Evolutionary conservation across 2,113 vertebrate genomes (phyloP).

Genomic region (Formicarius rufipectus): DNA sequence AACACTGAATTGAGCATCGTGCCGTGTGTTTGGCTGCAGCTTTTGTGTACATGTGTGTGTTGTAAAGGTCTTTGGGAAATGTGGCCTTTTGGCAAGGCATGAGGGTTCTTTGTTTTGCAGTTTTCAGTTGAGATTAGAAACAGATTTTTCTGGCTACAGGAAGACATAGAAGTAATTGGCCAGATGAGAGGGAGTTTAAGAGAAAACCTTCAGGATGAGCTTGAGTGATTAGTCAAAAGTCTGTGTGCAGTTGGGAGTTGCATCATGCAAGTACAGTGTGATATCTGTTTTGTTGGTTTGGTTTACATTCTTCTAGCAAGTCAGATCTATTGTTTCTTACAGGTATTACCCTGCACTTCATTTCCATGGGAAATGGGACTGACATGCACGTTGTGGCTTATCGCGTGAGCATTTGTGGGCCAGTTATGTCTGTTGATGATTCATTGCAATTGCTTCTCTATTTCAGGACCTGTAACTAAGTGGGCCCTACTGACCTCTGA

Average conservation of each 20-base stretch:
- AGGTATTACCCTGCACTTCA: background rate
- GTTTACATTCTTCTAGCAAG: background rate
- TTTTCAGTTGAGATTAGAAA: background rate
- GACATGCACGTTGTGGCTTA: background rate
- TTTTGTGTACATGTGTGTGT: background rate
- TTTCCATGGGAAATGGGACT: background rate
- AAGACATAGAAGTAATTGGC: background rate
- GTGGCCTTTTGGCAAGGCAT: background rate
- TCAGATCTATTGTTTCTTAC: background rate
- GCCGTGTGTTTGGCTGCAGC: background rate
- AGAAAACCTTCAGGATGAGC: background rate
- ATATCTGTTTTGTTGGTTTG: background rate
- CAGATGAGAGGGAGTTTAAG: background rate
- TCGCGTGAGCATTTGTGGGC: background rate
- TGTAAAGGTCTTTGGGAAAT: background rate
- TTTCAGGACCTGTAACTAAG: constrained; percentile 46
- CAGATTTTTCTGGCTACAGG: background rate
- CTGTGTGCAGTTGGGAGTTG: background rate
- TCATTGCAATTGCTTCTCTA: constrained; percentile 36
- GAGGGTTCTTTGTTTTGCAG: background rate
- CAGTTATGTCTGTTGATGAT: background rate
- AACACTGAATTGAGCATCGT: background rate
- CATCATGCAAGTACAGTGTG: background rate
- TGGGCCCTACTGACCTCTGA: constrained; percentile 33
- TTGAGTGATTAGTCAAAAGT: constrained; percentile 6